Evolutionary conservation across 2,113 vertebrate species (phyloP).

Genomic region (Pogona vitticeps): DNA sequence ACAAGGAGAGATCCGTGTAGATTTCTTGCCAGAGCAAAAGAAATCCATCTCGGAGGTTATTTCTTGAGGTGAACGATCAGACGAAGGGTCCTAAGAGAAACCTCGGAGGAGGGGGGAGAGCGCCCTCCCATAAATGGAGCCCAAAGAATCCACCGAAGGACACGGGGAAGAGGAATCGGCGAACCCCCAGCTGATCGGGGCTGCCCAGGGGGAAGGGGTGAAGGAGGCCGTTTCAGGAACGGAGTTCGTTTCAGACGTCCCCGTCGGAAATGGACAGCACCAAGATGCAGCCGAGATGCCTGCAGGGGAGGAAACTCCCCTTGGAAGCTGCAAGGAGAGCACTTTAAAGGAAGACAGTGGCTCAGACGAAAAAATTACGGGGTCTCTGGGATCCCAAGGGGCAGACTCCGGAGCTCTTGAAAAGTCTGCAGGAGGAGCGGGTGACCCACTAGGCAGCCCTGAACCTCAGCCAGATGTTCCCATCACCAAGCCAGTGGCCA

Average conservation of each 20-base stretch:
- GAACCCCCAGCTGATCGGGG: background rate
- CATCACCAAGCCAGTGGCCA: background rate
- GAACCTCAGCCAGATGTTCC: accelerated
- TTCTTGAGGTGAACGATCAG: background rate
- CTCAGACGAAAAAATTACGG: too few species aligned
- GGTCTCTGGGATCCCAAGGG: background rate
- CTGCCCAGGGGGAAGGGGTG: accelerated
- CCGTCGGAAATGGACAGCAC: background rate
- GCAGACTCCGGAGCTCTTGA: accelerated
- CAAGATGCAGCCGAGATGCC: accelerated
- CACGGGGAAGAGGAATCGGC: background rate
- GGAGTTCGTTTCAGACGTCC: too few species aligned
- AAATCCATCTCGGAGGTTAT: too few species aligned
- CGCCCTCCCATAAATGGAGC: background rate
- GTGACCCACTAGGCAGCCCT: background rate
- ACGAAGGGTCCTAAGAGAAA: background rate
- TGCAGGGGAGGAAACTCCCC: background rate
- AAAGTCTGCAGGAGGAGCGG: accelerated
- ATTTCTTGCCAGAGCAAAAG: background rate
- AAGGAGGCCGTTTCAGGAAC: accelerated
- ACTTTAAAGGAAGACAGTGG: accelerated
- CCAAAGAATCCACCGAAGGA: accelerated
- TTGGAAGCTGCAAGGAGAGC: background rate
- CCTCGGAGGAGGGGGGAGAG: background rate
- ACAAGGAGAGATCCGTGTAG: too few species aligned